A percentile compares a stretch with the other conserved stretches of the same genome.
Conservation (phyloP, 1,140 invertebrate species). For the Akabosia matsudoensis region DNA sequence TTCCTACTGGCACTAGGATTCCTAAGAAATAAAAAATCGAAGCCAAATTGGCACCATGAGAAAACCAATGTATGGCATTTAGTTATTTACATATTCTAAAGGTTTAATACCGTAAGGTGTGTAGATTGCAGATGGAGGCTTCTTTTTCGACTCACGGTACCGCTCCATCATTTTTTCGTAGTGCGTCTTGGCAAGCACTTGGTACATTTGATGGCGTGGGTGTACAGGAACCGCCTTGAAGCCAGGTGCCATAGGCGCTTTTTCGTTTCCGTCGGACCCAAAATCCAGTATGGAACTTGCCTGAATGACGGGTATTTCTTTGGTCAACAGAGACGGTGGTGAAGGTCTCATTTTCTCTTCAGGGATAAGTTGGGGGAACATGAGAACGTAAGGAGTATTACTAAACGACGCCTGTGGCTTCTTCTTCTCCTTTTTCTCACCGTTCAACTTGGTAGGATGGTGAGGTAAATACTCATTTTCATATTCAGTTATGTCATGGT, state of each 20-base stretch:
- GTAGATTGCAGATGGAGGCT: constrained; percentile 41
- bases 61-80: not conserved
- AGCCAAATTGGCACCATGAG: not conserved
- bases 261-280: not conserved
- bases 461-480: too few relatives aligned
- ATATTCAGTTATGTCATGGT: too few relatives aligned
- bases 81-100: not conserved
- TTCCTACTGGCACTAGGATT: constrained; percentile 42
- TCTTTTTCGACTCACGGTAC: constrained; percentile 35
- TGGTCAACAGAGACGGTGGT: constrained; percentile 27
- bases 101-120: constrained; percentile 40
- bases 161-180: constrained; percentile 41
- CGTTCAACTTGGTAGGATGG: too few relatives aligned
- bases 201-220: constrained; percentile 44
- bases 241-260: constrained; percentile 28
- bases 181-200: constrained; percentile 43
- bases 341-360: constrained; percentile 28
- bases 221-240: constrained; percentile 40
- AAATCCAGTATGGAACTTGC: constrained; percentile 27
- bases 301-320: constrained; percentile 35
- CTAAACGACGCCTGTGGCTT: constrained; percentile 34
- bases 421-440: not conserved
- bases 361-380: constrained; percentile 41
- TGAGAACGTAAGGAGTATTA: constrained; percentile 44
- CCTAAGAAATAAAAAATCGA: not conserved